A percentile compares a stretch with the other conserved stretches of the same genome.
Conservation (phyloP, 1,140 invertebrate species). For the Hyphantria cunea region DNA sequence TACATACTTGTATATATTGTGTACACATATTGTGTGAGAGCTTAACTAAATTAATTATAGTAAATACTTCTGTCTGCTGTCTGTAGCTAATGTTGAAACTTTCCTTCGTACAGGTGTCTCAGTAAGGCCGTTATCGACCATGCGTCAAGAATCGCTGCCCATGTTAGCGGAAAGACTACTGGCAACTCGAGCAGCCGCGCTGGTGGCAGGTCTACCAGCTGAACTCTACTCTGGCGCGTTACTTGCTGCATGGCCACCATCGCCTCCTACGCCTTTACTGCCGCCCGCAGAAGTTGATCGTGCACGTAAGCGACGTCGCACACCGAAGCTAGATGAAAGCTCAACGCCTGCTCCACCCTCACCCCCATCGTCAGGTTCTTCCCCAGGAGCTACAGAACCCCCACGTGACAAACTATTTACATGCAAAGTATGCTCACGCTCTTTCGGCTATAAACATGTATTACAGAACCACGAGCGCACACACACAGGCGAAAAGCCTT, state of each 20-base stretch:
- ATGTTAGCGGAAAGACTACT: slow-evolving; percentile 75
- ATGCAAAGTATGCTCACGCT: slow-evolving; percentile 92
- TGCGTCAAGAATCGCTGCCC: slow-evolving; percentile 76
- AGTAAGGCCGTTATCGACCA: slow-evolving; percentile 73
- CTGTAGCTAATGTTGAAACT: slow-evolving; percentile 3
- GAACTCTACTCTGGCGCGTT: slow-evolving; percentile 77
- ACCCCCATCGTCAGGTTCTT: slow-evolving; percentile 74
- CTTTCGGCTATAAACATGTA: slow-evolving; percentile 97
- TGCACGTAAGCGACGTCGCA: slow-evolving; percentile 77
- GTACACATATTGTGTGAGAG: too few relatives aligned
- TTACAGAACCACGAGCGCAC: slow-evolving; percentile 98
- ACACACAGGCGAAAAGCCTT: slow-evolving; percentile 98
- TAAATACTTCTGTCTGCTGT: too few relatives aligned
- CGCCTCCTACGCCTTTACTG: slow-evolving; percentile 69
- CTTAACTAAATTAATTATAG: too few relatives aligned
- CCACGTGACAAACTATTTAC: slow-evolving; percentile 92
- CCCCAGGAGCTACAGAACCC: slow-evolving; percentile 78
- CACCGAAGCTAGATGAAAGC: slow-evolving; percentile 68
- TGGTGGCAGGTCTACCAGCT: slow-evolving; percentile 74
- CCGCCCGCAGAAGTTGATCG: slow-evolving; percentile 67
- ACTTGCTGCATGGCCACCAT: slow-evolving; percentile 72
- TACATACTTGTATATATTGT: too few relatives aligned
- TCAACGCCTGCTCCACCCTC: slow-evolving; percentile 60
- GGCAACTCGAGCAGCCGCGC: slow-evolving; percentile 73
- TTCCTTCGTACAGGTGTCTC: slow-evolving; percentile 73